Evolutionary conservation across 2,113 vertebrate genomes (phyloP).

Genomic region (Hyla sarda): DNA sequence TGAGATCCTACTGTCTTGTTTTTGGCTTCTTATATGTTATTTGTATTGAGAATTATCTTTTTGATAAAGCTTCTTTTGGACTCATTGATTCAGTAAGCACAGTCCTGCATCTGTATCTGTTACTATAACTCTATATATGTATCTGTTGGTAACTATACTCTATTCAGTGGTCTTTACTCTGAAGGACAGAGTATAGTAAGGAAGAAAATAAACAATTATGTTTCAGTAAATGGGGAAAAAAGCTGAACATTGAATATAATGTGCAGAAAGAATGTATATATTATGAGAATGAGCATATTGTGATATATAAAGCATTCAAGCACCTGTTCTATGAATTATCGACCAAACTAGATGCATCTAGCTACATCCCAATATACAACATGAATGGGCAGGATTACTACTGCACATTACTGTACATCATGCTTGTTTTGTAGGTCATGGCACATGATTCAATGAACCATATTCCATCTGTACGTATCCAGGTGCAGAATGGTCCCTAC

Average conservation of each 20-base stretch:
- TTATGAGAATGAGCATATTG: neutral
- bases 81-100: too few species aligned
- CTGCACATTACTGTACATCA: neutral
- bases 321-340: neutral
- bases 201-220: neutral
- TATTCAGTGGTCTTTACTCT: too few species aligned
- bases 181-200: neutral
- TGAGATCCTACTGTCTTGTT: too few species aligned
- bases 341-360: neutral
- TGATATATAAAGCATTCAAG: neutral
- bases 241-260: neutral
- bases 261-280: neutral
- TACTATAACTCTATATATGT: too few species aligned
- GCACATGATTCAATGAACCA: neutral
- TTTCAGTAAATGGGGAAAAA: neutral
- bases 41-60: too few species aligned
- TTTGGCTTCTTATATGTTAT: too few species aligned
- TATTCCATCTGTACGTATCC: constrained; percentile 7
- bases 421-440: constrained; percentile 8
- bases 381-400: neutral
- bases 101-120: too few species aligned
- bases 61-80: too few species aligned
- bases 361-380: neutral
- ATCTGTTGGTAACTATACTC: too few species aligned
- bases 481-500: neutral